phyloP scores from a whole-genome alignment of 2,113 vertebrate genomes.

The Sapayoa aenigma region DNA sequence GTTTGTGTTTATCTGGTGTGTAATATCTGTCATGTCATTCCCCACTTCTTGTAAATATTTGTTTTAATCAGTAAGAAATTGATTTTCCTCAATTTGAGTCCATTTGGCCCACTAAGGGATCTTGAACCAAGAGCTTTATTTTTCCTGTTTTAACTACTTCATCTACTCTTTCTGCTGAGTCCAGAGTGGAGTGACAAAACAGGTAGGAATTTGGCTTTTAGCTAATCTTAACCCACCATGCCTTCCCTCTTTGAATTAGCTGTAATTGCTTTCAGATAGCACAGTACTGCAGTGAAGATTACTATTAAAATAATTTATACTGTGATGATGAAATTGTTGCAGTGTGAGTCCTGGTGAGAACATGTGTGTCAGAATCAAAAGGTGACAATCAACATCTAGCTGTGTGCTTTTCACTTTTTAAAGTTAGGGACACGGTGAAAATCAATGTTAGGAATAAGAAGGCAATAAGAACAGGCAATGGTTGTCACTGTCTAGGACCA shows the following conservation, averaged over 20 bases:
- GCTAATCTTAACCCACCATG: background rate
- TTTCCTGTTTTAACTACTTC: background rate
- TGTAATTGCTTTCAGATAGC: background rate
- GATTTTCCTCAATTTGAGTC: rapidly evolving
- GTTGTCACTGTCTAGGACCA: too few relatives aligned
- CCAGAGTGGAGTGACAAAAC: background rate
- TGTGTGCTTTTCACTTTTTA: background rate
- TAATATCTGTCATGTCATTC: background rate
- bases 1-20: background rate
- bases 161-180: background rate
- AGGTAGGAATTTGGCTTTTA: background rate
- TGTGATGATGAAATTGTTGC: background rate
- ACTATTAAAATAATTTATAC: background rate
- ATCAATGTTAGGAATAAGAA: background rate
- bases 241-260: background rate
- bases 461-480: background rate
- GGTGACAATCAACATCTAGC: background rate
- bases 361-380: background rate
- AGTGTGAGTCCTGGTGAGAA: background rate
- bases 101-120: too few relatives aligned
- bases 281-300: background rate
- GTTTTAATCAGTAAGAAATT: background rate
- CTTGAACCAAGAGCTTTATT: background rate
- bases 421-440: background rate
- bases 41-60: background rate